These are phyloP conservation scores for Corythoichthys intestinalis DNA, from an alignment of 2,113 vertebrate species.

Conservation along the genomic window DNA sequence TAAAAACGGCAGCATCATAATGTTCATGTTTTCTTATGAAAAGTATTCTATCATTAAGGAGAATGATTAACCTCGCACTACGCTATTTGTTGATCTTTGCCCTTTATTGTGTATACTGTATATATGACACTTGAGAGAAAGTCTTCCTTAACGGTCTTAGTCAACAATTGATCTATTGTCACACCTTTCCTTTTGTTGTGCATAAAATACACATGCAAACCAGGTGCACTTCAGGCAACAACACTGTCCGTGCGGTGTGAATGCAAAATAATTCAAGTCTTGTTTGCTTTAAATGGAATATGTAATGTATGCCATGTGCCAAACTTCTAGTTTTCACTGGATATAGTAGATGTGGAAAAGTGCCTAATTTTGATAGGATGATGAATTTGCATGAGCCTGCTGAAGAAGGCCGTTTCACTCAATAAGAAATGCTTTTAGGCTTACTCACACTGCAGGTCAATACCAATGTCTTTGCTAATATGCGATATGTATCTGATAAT, in stretches of 20 bases:
- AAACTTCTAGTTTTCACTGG: too few species aligned
- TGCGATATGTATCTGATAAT: too few species aligned
- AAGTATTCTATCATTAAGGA: constrained; percentile 36
- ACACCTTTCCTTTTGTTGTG: not conserved
- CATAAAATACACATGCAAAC: too few species aligned
- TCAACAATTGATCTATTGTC: not conserved
- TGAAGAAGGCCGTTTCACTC: not conserved
- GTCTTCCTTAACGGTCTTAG: constrained; percentile 4
- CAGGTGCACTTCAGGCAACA: too few species aligned
- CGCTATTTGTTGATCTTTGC: constrained; percentile 29
- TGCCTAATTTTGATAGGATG: not conserved
- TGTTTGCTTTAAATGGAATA: too few species aligned
- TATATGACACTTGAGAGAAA: not conserved
- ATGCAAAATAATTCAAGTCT: too few species aligned
- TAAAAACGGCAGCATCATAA: constrained; percentile 32
- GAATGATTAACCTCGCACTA: constrained; percentile 55
- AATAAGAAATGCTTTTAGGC: not conserved
- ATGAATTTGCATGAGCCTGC: not conserved
- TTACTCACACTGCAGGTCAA: too few species aligned
- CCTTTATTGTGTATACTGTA: constrained; percentile 4
- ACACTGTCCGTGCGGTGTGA: too few species aligned
- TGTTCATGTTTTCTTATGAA: constrained; percentile 21
- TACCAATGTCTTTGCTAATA: too few species aligned
- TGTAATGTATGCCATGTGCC: too few species aligned
- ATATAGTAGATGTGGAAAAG: not conserved